Percentiles rank a stretch among this genome's conserved stretches.
These are phyloP conservation scores for Daktulosphaira vitifoliae DNA, from an alignment of 1,140 invertebrate species.

Conservation along the genomic window DNA sequence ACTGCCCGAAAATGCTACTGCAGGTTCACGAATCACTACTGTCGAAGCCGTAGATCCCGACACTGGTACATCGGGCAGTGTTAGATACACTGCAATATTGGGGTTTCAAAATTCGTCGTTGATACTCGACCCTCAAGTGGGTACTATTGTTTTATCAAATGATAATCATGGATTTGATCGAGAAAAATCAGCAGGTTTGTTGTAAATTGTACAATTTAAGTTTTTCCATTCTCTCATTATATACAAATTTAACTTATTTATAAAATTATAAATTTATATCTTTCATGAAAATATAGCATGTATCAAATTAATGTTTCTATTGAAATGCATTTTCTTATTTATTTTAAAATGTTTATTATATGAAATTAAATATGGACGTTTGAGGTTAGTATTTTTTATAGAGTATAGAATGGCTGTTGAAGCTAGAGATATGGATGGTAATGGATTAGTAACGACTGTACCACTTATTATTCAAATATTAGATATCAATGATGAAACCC, in stretches of 20 bases:
- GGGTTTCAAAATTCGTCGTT: conserved; percentile 67
- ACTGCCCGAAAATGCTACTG: conserved; percentile 67
- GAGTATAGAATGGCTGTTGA: conserved; percentile 70
- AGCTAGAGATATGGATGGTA: conserved; percentile 74
- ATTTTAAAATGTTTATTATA: too few species aligned
- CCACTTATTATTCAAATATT: conserved; percentile 63
- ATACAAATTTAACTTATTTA: too few species aligned
- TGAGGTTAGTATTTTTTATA: too few species aligned
- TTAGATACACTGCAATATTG: conserved; percentile 56
- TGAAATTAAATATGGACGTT: too few species aligned
- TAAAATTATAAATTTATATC: too few species aligned
- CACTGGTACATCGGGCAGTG: conserved; percentile 46
- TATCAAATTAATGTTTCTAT: too few species aligned
- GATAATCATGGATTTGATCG: conserved; percentile 70
- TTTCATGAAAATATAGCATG: too few species aligned
- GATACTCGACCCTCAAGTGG: conserved; percentile 64
- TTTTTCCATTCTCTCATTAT: too few species aligned
- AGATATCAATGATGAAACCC: conserved; percentile 81
- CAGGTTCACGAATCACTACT: conserved; percentile 62
- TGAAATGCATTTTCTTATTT: too few species aligned
- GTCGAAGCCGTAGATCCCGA: conserved; percentile 49
- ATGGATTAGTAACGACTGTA: conserved; percentile 62
- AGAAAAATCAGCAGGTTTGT: conserved; percentile 56
- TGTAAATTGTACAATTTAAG: too few species aligned
- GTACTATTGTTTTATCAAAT: conserved; percentile 66